phyloP scores from a whole-genome alignment of 2,113 vertebrate genomes.

The Nycticorax nycticorax region DNA sequence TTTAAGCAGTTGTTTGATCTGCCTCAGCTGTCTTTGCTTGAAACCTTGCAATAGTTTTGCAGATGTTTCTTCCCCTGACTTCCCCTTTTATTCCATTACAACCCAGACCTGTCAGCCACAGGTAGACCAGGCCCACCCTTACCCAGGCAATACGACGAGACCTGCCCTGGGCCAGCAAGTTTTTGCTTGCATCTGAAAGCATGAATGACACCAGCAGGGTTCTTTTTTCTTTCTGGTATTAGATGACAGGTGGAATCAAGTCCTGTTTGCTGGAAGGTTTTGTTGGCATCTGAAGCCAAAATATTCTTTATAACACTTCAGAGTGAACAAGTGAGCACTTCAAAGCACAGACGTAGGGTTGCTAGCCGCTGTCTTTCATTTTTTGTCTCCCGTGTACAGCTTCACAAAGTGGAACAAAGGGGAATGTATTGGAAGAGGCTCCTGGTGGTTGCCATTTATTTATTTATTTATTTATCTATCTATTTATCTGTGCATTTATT shows the following conservation, averaged over 20 bases:
- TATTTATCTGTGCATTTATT: background rate
- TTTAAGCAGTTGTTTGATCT: background rate
- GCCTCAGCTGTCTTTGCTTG: background rate
- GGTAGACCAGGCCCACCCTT: background rate
- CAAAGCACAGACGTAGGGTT: background rate
- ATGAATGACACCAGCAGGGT: background rate
- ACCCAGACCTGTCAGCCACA: background rate
- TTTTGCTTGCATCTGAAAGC: background rate
- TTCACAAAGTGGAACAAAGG: constrained; percentile 34
- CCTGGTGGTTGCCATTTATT: background rate
- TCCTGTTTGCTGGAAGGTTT: constrained; percentile 25
- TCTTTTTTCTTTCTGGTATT: background rate
- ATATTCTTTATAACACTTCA: constrained; percentile 49
- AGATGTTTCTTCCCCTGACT: background rate
- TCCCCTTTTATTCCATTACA: background rate
- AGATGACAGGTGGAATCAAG: constrained; percentile 25
- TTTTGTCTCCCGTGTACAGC: background rate
- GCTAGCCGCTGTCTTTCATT: constrained; percentile 19
- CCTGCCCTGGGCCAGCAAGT: background rate
- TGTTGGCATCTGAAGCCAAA: constrained; percentile 43
- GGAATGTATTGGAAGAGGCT: constrained; percentile 37
- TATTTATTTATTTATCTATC: background rate
- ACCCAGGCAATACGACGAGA: fast-evolving
- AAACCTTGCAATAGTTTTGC: background rate
- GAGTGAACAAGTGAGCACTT: constrained; percentile 25